Evolutionary conservation across 2,113 vertebrate genomes (phyloP), one percentile per base, ranked within the genome.

Genomic region (Gobio gobio): DNA sequence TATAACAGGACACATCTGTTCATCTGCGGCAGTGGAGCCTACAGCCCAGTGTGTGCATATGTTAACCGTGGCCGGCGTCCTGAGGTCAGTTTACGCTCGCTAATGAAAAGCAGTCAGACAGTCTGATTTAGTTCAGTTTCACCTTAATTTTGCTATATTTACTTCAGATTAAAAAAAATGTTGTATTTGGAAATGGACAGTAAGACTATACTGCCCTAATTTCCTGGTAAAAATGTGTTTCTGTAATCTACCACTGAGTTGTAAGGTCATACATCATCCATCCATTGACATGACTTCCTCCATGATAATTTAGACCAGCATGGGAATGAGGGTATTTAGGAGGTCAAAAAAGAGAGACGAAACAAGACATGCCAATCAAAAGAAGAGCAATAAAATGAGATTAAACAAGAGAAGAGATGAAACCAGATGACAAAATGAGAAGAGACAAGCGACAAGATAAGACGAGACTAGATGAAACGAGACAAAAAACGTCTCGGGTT

Each of bases 1-100:
- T 99, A 96, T 90, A 99, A 99, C 86, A 95, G 98, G 66, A 99
- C 98, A 0, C 98, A 99, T 84, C 89, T 99, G 82, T 99, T 97
- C 2, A 96, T 99, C 84, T 99, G 98, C 1, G 98, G 98, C 86
- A 99, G 97, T 14, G 98, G 98, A 0, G 98, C 98, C 0, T 99
- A 96, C 94, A 99, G 97, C 81, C 98, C 98, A 0, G 96, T 99
- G 43, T 99, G 98, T 5, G 95, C 96, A 0, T 98, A 97, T 5
- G 83, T 98, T 91, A 98, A 99, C 93, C 92, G 98, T 88, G 98
- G 98, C n/a, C 95, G 98, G 76, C 93, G 97, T 81, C 97, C 98
- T 0, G 97, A 99, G 96, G 98, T 99, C 89, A 88, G 83, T 84
- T 84, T 85, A 63, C 51, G 20, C 51, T 59, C 12, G 5, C 33